Conservation (phyloP, 1,140 invertebrate genomes). For the Psilanteris sp. region DNA sequence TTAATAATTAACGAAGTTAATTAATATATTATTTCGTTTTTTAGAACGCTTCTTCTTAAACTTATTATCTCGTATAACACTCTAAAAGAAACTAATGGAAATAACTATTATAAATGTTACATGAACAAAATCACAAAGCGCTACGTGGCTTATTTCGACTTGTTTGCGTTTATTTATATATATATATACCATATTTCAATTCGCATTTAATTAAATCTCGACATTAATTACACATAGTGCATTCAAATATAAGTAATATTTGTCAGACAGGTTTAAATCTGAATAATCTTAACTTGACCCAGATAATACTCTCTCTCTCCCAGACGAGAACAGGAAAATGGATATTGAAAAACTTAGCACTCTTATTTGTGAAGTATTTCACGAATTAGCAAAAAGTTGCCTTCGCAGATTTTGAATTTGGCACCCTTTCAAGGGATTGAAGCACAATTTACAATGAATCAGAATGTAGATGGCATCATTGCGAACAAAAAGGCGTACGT, state of each 20-base stretch:
- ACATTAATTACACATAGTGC: constrained; percentile 4
- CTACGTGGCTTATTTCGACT: too few species aligned
- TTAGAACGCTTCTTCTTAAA: too few species aligned
- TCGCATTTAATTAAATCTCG: constrained; percentile 8
- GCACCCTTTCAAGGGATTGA: constrained; percentile 34
- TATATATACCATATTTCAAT: too few species aligned
- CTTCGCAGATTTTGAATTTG: constrained; percentile 32
- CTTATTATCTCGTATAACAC: too few species aligned
- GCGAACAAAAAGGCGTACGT: constrained; percentile 28
- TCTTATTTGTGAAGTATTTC: constrained; percentile 7
- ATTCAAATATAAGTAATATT: constrained; percentile 2
- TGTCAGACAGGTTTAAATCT: background rate
- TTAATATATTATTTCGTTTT: too few species aligned
- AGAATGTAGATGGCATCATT: constrained; percentile 4
- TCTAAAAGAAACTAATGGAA: too few species aligned
- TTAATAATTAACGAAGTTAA: too few species aligned
- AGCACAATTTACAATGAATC: constrained; percentile 32
- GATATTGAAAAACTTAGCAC: constrained; percentile 29
- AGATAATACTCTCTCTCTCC: too few species aligned
- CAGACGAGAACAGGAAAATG: background rate
- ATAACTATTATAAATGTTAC: too few species aligned
- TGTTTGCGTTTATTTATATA: too few species aligned
- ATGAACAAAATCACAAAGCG: too few species aligned
- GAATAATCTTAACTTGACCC: constrained; percentile 7
- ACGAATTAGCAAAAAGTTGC: constrained; percentile 4